Base-by-base conservation (phyloP, 2,797 vertebrate genomes). In the Pseudocheirus occidentalis region DNA sequence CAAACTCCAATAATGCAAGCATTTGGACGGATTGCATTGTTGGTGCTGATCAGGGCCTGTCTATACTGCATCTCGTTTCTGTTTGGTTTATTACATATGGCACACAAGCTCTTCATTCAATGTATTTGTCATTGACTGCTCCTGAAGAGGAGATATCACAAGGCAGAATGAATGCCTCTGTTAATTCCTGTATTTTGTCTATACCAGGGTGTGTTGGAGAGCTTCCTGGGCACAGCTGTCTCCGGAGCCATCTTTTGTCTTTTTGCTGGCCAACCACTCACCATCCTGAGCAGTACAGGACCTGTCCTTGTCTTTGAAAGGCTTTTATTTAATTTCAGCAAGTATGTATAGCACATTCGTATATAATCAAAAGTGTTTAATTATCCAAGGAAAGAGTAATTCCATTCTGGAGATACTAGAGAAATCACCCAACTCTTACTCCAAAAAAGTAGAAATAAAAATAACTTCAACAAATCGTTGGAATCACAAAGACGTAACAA, bases 271-370 rank as follows among this genome's bases (percentile, higher is more conserved):
- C 99, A 99, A 92, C 99, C 99, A 0, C 99, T 99, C 96, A 99
- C 98, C 94, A 99, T 99, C 97, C 98, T 99, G 98, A 99, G 99
- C 98, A 99, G 99, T 98, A 99, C 99, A 0, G 99, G 99, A 4
- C 99, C 99, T 0, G 99, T 99, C 92, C 98, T 99, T 54, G 99
- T 99, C 98, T 99, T 99, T 92, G 99, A 99, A 97, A 98, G 99
- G 90, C 99, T 99, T 92, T 99, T 99, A 94, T 99, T 99, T 98
- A 99, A 99, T 97, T 99, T 99, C 98, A 99, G 99, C 99, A 99
- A 98, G 99, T 99, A 98, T 95, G 98, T 98, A 58, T 21, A 0
- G 0, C 81, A 24, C 62, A 56, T 92, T 31, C 92, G n/a, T 55
- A 92, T 62, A 34, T 52, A 18, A 40, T 92, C 55, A 89, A 24